Conservation (phyloP, 2,113 vertebrate genomes). For the Rhabdomys dilectus region DNA sequence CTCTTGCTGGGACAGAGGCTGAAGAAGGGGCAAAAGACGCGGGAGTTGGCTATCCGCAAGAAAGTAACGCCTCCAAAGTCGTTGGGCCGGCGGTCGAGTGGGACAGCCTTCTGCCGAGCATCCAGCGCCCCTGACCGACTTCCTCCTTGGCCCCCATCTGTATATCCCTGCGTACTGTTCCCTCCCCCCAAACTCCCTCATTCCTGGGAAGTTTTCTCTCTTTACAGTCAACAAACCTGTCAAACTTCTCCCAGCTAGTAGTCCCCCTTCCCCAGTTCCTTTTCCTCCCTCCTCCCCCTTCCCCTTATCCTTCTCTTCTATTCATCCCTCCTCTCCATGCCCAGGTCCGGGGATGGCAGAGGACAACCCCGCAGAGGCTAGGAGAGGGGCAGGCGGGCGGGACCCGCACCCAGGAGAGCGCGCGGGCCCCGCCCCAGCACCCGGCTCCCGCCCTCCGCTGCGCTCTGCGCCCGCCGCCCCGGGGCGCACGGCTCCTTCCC, state of each 20-base stretch:
- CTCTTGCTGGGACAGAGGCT: background rate
- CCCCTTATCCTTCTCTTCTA: constrained; percentile 14
- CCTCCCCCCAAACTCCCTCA: constrained; percentile 77
- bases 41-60: background rate
- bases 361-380: background rate
- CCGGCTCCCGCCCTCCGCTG: constrained; percentile 65
- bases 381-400: constrained; percentile 39
- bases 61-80: background rate
- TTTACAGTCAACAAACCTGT: constrained; percentile 85
- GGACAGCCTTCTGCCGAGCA: constrained; percentile 35
- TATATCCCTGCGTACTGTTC: constrained; percentile 34
- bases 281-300: constrained; percentile 4
- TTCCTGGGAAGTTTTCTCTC: constrained; percentile 83
- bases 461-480: constrained; percentile 70
- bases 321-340: constrained; percentile 36
- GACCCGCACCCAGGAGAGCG: constrained; percentile 53
- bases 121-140: constrained; percentile 29
- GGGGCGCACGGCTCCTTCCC: constrained; percentile 71
- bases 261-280: constrained; percentile 68
- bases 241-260: constrained; percentile 76
- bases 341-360: background rate
- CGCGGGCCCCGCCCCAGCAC: constrained; percentile 68
- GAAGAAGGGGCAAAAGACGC: background rate
- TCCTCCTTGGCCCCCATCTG: constrained; percentile 24
- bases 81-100: background rate